These are phyloP conservation scores for Ochropleura plecta DNA, from an alignment of 2,888 invertebrate species.

Conservation along the genomic window DNA sequence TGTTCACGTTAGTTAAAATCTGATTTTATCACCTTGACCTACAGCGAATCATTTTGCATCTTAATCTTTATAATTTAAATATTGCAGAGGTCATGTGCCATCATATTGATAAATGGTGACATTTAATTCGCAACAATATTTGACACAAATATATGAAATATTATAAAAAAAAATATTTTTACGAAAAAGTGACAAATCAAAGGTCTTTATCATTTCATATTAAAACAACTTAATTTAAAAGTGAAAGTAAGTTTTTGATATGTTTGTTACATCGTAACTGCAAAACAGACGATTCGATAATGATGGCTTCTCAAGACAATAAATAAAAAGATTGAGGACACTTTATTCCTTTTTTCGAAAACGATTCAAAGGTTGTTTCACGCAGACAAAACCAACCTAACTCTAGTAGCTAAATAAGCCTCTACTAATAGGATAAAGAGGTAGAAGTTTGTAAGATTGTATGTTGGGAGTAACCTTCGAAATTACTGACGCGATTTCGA, in stretches of 20 bases:
- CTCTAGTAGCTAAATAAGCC: background rate
- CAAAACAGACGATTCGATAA: background rate
- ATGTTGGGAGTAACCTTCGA: too few species aligned
- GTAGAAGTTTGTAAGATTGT: too few species aligned
- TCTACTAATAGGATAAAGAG: too few species aligned
- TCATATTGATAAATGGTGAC: constrained; percentile 16
- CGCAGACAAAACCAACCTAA: background rate
- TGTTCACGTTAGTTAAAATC: constrained; percentile 1
- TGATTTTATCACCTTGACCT: constrained; percentile 39
- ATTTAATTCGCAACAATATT: constrained; percentile 25
- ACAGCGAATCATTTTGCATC: constrained; percentile 34
- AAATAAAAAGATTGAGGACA: constrained; percentile 9
- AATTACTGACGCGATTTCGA: too few species aligned
- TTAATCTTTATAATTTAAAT: constrained; percentile 18
- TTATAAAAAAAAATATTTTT: constrained; percentile 1
- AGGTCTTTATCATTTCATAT: constrained; percentile 5
- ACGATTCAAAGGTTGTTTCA: background rate
- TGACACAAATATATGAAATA: constrained; percentile 1
- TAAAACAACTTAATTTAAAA: background rate
- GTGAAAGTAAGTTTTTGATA: constrained; percentile 10
- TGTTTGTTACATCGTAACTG: background rate
- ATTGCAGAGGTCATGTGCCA: constrained; percentile 19
- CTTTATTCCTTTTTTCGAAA: background rate
- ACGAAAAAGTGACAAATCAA: background rate
- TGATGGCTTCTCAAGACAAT: background rate